Evolutionary conservation across 2,888 invertebrate species (phyloP).

Genomic region (Petrophora chlorosata): DNA sequence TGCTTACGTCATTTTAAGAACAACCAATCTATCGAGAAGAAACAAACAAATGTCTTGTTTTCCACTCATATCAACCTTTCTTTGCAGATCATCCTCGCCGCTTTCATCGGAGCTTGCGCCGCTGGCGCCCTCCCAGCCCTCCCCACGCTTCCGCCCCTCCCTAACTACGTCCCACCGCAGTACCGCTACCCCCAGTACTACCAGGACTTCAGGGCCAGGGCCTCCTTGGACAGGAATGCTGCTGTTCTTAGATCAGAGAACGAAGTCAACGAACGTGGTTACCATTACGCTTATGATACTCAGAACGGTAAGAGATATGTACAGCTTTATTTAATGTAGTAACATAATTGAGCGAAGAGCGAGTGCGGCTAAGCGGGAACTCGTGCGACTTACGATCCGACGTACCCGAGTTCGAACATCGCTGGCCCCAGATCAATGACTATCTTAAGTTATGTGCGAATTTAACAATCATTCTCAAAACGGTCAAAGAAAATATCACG

Average conservation of each 20-base stretch:
- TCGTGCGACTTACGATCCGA: too few relatives aligned
- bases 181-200: constrained; percentile 46
- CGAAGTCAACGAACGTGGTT: constrained; percentile 69
- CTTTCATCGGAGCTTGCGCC: constrained; percentile 59
- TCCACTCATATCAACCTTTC: background rate
- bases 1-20: too few relatives aligned
- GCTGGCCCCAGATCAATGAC: too few relatives aligned
- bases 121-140: constrained; percentile 41
- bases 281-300: constrained; percentile 83
- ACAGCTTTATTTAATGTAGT: too few relatives aligned
- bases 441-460: too few relatives aligned
- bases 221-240: constrained; percentile 62
- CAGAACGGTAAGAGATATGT: constrained; percentile 79
- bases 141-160: constrained; percentile 12
- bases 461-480: too few relatives aligned
- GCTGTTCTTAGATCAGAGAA: constrained; percentile 65
- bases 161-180: constrained; percentile 48
- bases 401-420: too few relatives aligned
- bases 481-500: too few relatives aligned
- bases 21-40: too few relatives aligned
- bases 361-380: too few relatives aligned
- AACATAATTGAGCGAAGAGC: too few relatives aligned
- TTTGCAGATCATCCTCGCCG: constrained; percentile 62
- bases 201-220: constrained; percentile 48
- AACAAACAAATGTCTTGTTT: too few relatives aligned